Evolutionary conservation across 2,113 vertebrate species (phyloP).

Genomic region (Cranoglanis bouderius): DNA sequence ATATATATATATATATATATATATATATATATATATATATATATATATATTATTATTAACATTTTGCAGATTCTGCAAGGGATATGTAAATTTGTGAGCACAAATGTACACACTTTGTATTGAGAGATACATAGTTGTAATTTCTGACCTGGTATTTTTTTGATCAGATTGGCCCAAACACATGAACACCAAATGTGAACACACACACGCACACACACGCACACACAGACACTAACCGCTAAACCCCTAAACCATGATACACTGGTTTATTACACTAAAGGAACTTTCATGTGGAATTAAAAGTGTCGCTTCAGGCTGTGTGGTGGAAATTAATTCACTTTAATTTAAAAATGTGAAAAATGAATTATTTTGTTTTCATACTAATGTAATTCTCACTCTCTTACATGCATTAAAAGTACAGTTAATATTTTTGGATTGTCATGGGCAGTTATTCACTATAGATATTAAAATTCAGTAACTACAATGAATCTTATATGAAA

Average conservation of each 20-base stretch:
- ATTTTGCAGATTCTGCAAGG: not conserved
- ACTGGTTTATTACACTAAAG: not conserved
- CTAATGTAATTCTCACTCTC: not conserved
- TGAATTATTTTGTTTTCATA: not conserved
- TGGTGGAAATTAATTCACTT: conserved; percentile 1
- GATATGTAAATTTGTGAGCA: too few species aligned
- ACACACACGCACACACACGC: not conserved
- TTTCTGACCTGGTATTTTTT: not conserved
- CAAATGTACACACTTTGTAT: too few species aligned
- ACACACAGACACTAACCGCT: not conserved
- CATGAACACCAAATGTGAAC: not conserved
- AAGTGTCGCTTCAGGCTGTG: conserved; percentile 4
- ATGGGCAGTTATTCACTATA: not conserved
- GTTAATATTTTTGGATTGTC: too few species aligned
- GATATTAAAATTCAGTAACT: not conserved
- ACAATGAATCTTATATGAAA: not conserved
- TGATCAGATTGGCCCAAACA: not conserved
- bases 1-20: too few species aligned
- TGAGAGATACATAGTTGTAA: too few species aligned
- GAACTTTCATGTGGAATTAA: conserved; percentile 7
- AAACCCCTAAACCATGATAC: not conserved
- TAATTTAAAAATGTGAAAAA: not conserved
- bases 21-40: too few species aligned
- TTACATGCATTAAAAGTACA: not conserved
- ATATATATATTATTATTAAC: too few species aligned